Percentiles rank a stretch among this genome's conserved stretches.
Evolutionary conservation across 2,797 vertebrate genomes (phyloP).

Genomic region (Tangara arthus): DNA sequence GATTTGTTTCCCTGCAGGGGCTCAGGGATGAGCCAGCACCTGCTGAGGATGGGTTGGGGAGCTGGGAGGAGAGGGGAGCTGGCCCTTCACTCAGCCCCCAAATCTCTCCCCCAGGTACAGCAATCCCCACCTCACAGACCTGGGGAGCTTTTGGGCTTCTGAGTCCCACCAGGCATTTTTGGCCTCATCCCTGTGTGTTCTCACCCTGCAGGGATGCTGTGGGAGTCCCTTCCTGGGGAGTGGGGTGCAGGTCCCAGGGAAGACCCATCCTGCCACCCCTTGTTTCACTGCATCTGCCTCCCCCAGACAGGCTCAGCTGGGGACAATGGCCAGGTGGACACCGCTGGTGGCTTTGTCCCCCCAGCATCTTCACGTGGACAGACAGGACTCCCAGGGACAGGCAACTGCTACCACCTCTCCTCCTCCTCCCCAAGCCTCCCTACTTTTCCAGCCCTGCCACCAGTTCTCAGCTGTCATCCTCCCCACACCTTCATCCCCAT

Average conservation of each 20-base stretch:
- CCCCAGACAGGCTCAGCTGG: neutral
- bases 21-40: neutral
- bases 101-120: neutral
- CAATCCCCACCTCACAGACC: rapidly evolving
- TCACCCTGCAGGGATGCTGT: neutral
- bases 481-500: neutral
- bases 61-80: neutral
- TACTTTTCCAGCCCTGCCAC: neutral
- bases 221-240: neutral
- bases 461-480: neutral
- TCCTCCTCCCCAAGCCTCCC: neutral
- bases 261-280: neutral
- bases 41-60: neutral
- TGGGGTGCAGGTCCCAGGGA: rapidly evolving
- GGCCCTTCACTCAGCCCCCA: neutral
- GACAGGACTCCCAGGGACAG: neutral
- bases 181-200: neutral
- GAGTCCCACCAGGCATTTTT: neutral
- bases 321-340: rapidly evolving
- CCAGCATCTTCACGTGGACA: neutral
- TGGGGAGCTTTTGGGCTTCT: neutral
- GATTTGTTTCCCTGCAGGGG: neutral
- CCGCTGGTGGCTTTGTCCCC: neutral
- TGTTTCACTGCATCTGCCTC: neutral
- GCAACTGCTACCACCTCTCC: neutral